Evolutionary conservation across 2,888 invertebrate species (phyloP).

Genomic region (Aricia artaxerxes): DNA sequence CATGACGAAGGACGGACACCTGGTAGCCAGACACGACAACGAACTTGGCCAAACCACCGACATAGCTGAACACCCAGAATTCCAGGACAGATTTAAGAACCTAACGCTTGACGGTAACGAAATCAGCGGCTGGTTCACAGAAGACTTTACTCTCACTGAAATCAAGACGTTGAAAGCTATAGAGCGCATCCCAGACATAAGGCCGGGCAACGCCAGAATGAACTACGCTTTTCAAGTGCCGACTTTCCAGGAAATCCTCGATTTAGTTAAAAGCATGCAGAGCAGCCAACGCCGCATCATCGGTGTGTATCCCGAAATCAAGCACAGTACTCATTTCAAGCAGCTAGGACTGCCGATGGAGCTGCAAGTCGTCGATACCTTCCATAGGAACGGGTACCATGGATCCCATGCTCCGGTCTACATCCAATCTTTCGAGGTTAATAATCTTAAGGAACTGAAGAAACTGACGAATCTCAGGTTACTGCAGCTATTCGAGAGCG

Average conservation of each 20-base stretch:
- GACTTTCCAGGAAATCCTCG: conserved; percentile 70
- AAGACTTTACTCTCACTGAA: conserved; percentile 71
- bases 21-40: conserved; percentile 71
- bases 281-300: conserved; percentile 56
- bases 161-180: conserved; percentile 64
- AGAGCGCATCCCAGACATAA: conserved; percentile 62
- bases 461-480: conserved; percentile 61
- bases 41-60: conserved; percentile 65
- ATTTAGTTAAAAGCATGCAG: conserved; percentile 65
- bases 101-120: conserved; percentile 58
- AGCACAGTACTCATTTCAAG: conserved; percentile 66
- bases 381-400: conserved; percentile 62
- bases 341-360: conserved; percentile 64
- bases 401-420: conserved; percentile 59
- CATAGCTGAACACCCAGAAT: conserved; percentile 59
- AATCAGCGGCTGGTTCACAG: conserved; percentile 67
- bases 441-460: conserved; percentile 64
- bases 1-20: conserved; percentile 65
- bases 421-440: conserved; percentile 72
- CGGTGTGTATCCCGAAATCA: conserved; percentile 71
- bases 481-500: conserved; percentile 57
- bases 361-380: conserved; percentile 56
- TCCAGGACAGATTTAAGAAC: conserved; percentile 58
- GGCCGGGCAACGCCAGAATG: conserved; percentile 68
- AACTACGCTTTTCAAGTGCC: conserved; percentile 59